Evolutionary conservation across 1,140 invertebrate genomes (phyloP).

Genomic region (Andricus grossulariae): DNA sequence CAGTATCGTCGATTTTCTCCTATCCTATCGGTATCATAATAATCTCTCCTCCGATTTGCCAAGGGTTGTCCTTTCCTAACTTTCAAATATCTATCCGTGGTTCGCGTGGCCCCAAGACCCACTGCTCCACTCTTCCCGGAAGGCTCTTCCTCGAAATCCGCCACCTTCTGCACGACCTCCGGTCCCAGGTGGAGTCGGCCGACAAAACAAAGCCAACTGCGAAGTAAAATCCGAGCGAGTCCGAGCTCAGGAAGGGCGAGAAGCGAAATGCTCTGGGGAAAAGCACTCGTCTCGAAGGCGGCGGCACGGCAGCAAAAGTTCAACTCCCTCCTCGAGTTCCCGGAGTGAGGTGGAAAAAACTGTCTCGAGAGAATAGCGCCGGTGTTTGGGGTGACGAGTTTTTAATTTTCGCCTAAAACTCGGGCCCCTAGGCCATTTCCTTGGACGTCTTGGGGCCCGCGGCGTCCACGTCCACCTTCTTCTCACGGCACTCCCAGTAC

Average conservation of each 20-base stretch:
- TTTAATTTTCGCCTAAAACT: constrained; percentile 10
- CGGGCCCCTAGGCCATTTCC: constrained; percentile 39
- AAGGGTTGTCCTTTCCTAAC: too few relatives aligned
- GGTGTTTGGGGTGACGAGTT: constrained; percentile 11
- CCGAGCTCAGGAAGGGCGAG: constrained; percentile 36
- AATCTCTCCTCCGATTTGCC: too few relatives aligned
- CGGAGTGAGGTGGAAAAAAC: neutral
- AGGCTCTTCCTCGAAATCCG: neutral
- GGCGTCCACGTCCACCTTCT: constrained; percentile 68
- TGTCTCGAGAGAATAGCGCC: neutral
- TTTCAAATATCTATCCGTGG: too few relatives aligned
- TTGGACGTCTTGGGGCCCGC: constrained; percentile 58
- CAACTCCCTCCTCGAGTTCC: neutral
- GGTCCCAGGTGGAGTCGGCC: neutral
- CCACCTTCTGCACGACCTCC: too few relatives aligned
- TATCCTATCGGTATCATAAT: constrained; percentile 59
- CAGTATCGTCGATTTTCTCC: constrained; percentile 67
- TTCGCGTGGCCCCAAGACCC: too few relatives aligned
- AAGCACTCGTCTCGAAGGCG: constrained; percentile 4
- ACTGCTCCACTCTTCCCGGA: neutral
- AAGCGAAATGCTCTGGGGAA: constrained; percentile 13
- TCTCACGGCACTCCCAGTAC: constrained; percentile 58
- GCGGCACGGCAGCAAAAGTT: neutral
- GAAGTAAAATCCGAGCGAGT: neutral
- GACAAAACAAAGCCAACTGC: neutral